Evolutionary conservation across 2,888 invertebrate species (phyloP).

Genomic region (Melanotus villosus): DNA sequence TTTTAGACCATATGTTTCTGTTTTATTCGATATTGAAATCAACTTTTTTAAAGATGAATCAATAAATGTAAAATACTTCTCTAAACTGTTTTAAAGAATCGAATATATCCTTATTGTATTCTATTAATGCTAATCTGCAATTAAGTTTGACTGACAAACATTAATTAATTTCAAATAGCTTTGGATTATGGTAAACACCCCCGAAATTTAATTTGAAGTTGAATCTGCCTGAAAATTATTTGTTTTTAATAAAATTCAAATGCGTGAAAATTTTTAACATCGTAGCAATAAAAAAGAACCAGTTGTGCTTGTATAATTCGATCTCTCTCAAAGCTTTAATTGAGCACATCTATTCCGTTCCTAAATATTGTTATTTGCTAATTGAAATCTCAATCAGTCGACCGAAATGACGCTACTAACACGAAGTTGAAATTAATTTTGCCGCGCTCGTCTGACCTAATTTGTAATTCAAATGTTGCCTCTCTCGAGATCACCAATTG

Average conservation of each 20-base stretch:
- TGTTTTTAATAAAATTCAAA: not conserved
- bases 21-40: no score
- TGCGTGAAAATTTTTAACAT: not conserved
- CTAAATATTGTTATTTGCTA: conserved; percentile 64
- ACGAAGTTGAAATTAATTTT: conserved; percentile 65
- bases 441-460: conserved; percentile 57
- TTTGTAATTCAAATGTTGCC: conserved; percentile 64
- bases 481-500: conserved; percentile 48
- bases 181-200: not conserved
- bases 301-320: not conserved
- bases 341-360: conserved; percentile 58
- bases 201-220: not conserved
- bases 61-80: no score
- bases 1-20: no score
- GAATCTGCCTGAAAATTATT: no score
- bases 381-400: conserved; percentile 55
- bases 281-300: not conserved
- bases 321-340: conserved; percentile 53
- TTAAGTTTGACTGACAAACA: no score
- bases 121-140: no score
- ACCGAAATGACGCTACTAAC: conserved; percentile 56
- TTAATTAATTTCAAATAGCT: no score
- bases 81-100: no score
- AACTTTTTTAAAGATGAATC: no score
- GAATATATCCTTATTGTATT: no score